phyloP scores from a whole-genome alignment of 2,797 vertebrate species.

The Anomalospiza imberbis region DNA sequence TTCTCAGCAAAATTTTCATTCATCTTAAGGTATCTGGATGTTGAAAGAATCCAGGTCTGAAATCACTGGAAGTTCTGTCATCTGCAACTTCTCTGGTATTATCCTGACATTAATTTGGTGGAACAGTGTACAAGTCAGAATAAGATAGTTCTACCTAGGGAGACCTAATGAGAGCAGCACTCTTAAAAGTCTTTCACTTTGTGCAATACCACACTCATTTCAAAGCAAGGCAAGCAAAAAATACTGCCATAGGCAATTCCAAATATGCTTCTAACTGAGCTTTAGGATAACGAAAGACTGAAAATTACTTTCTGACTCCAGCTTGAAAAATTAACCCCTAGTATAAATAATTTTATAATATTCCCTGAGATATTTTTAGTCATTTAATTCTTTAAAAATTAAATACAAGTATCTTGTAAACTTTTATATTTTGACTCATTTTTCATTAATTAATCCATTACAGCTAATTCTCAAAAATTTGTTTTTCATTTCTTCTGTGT shows the following conservation, averaged over 20 bases:
- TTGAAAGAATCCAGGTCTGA: not conserved
- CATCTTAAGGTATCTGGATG: rapidly evolving
- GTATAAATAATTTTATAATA: not conserved
- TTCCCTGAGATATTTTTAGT: not conserved
- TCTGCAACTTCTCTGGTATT: not conserved
- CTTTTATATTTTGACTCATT: not conserved
- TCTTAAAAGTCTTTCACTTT: not conserved
- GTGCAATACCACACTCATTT: not conserved
- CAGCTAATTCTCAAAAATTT: conserved; percentile 8
- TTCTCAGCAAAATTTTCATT: not conserved
- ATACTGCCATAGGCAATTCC: not conserved
- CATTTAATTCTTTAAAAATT: conserved; percentile 5
- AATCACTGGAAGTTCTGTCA: not conserved
- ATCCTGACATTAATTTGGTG: not conserved
- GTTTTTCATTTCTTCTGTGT: conserved; percentile 22
- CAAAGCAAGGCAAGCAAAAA: not conserved
- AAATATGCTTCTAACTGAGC: not conserved
- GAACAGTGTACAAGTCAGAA: not conserved
- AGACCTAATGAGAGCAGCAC: not conserved
- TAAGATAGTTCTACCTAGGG: not conserved
- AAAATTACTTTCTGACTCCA: not conserved
- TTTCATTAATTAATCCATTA: not conserved
- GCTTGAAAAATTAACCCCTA: not conserved
- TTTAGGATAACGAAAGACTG: not conserved
- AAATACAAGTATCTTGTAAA: not conserved